Evolutionary conservation across 2,888 invertebrate species (phyloP).

Genomic region (Dasysyrphus tricinctus): DNA sequence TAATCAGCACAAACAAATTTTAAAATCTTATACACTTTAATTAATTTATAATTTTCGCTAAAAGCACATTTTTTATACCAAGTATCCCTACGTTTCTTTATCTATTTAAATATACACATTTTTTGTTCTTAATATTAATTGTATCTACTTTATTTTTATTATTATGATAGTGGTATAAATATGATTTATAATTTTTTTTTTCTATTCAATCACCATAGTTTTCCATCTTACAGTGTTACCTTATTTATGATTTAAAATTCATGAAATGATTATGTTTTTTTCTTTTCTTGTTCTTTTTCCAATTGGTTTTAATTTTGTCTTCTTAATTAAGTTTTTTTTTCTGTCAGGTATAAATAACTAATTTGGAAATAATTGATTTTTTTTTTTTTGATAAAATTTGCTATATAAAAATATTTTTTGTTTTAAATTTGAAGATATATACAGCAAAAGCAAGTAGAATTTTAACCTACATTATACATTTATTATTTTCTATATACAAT

Average conservation of each 20-base stretch:
- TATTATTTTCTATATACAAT: conserved; percentile 31
- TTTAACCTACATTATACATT: conserved; percentile 31
- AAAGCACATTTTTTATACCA: conserved; percentile 75
- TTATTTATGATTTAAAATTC: conserved; percentile 60
- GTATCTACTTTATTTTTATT: conserved; percentile 18
- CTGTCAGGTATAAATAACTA: conserved; percentile 19
- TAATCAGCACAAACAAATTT: conserved; percentile 20
- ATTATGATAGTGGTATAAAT: conserved; percentile 55
- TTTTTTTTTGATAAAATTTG: conserved; percentile 21
- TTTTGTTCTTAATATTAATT: conserved; percentile 35
- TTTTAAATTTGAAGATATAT: conserved; percentile 58
- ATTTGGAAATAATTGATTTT: conserved; percentile 25
- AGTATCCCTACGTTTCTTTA: conserved; percentile 61
- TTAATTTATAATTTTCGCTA: conserved; percentile 57
- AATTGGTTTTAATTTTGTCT: conserved; percentile 6
- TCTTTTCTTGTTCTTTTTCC: background rate
- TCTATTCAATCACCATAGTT: conserved; percentile 54
- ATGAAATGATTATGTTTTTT: conserved; percentile 56
- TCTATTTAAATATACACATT: conserved; percentile 64
- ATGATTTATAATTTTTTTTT: conserved; percentile 32
- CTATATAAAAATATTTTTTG: conserved; percentile 60
- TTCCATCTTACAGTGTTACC: conserved; percentile 22
- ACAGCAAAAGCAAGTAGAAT: conserved; percentile 53
- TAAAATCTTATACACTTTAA: conserved; percentile 15
- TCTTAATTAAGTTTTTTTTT: conserved; percentile 21